Base-by-base conservation (phyloP, 2,888 invertebrate species). In the Capitulum mitella region DNA sequence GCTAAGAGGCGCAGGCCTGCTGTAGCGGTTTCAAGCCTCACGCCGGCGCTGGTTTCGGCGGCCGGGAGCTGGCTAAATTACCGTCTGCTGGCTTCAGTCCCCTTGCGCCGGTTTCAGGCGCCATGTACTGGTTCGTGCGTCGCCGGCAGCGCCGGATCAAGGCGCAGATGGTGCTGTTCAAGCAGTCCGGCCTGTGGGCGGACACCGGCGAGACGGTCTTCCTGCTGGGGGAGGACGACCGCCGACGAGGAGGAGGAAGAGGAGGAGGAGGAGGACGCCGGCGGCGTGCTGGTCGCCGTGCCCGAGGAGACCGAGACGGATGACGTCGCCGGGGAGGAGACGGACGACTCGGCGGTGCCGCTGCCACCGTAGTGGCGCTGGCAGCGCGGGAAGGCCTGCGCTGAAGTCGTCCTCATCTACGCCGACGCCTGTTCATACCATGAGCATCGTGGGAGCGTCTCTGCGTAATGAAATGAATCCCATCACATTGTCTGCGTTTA, bases 61-160 rank as follows among this genome's bases (percentile, higher is more conserved):
- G 26, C 12, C 22, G n/a, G 22, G 8, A 10, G 8, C 6, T 58
- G 5, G 6, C 26, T n/a, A 22, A 16, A 58, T 22, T 58, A 22
- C n/a, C 6, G 22, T 16, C 6, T 58, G n/a, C 22, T 58, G 58
- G 6, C 22, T 61, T 32, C n/a, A 61, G 16, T 1, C 3, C 29
- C 10, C 12, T 8, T 64, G 32, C 5, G 3, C 14, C 22, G 14
- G 64, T 64, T 32, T 32, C 29, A 75, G 75, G 75, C 19, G 26
- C n/a, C 8, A 46, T 75, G 75, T 75, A 75, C 46, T 75, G 75
- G 43, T 43, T 40, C 29, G 75, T 75, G 29, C 46, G 43, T 3
- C n/a, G 46, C 16, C 40, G 75, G 14, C 75, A 75, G 46, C 26
- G 46, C 29, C 75, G 75, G 29, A 75, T 75, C 40, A 12, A 75